Base-by-base conservation (phyloP, 2,888 invertebrate genomes). In the Nymphalis c-album region DNA sequence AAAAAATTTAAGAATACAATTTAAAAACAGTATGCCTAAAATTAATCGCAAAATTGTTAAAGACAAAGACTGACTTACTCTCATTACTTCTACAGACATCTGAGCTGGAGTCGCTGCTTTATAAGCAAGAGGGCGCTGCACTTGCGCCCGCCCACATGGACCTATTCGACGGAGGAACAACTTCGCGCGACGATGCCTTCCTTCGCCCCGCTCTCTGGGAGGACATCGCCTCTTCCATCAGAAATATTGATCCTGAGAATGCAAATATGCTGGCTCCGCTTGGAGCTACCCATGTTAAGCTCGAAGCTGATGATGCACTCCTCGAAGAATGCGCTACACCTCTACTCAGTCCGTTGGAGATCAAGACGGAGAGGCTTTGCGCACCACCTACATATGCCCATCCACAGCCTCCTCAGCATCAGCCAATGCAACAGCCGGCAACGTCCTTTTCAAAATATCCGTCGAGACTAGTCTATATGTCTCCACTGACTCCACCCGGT, bases 131-230 rank as follows among this genome's bases (percentile, higher is more conserved):
- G 94, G 95, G 93, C 93, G 95, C 85, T 76, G 91, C 83, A 84
- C 91, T 87, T 91, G 94, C 88, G 92, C 94, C 88, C 94, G 94
- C 86, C 94, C 86, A 90, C 93, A 88, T 92, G 91, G 89, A 90
- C 82, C 88, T 92, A 65, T 92, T 93, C 83, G 91, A 93, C 73
- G 87, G 94, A 51, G 93, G 93, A 62, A 85, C 93, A 63, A 90
- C 91, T 72, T 90, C 93, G 88, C 84, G 96, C 85, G 97, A 97
- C 88, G 97, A 97, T 90, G 96, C 96, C 64, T 97, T 96, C 90
- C 94, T 97, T 76, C 95, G 97, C 79, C 97, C 97, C 57, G 96
- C 97, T 46, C 94, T 97, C 53, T 97, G 97, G 97, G 97, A 97
- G 90, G 97, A 97, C 92, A 97, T 97, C 84, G 96, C 97, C 74